Conservation (phyloP, 2,888 invertebrate species). For the Mesorhabditis belari region DNA sequence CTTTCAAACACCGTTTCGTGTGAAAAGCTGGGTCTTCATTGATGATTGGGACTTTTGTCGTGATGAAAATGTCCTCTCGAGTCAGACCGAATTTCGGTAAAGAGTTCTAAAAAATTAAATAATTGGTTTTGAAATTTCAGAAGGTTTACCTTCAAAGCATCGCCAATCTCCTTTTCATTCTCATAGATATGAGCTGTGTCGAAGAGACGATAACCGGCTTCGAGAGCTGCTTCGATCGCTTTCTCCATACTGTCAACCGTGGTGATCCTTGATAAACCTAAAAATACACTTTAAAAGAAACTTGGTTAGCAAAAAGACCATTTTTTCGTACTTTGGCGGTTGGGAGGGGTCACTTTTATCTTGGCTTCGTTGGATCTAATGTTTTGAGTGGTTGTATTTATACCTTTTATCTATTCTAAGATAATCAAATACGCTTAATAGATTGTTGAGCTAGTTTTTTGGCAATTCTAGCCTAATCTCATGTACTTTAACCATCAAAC, state of each 20-base stretch:
- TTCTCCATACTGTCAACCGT: no score
- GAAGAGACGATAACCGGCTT: neutral
- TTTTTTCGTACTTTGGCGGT: no score
- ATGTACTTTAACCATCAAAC: no score
- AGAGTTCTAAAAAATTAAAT: constrained; percentile 58
- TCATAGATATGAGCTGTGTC: neutral
- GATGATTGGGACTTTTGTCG: constrained; percentile 66
- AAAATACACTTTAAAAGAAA: no score
- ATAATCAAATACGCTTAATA: no score
- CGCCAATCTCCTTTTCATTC: neutral
- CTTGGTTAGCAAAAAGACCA: no score
- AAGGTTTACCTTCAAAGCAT: neutral
- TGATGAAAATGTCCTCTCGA: constrained; percentile 71
- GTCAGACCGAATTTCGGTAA: constrained; percentile 67
- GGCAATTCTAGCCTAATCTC: no score
- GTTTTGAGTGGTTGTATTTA: neutral
- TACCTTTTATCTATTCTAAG: no score
- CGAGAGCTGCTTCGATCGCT: neutral
- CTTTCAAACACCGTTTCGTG: constrained; percentile 18
- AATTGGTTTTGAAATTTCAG: no score
- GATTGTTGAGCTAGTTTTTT: no score
- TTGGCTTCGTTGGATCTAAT: neutral
- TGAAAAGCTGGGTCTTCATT: constrained; percentile 21
- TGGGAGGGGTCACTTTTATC: no score
- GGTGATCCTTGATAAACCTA: no score